These are phyloP conservation scores for Euschistus heros DNA, from an alignment of 1,140 invertebrate species.

Conservation along the genomic window DNA sequence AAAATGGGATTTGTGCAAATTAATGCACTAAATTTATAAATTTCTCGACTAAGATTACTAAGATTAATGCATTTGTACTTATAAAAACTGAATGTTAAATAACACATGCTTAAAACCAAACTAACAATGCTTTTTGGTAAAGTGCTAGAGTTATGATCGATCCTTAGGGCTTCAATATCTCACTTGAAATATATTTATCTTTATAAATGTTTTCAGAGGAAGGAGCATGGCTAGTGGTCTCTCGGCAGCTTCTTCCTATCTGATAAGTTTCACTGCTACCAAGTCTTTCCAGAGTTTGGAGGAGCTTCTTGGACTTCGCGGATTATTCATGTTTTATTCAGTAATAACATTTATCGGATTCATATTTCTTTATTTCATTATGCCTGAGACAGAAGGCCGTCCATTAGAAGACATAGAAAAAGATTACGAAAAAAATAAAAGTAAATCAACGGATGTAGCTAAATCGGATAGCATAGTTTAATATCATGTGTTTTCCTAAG, in stretches of 20 bases:
- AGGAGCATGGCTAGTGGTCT: conserved; percentile 29
- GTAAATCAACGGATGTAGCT: too few relatives aligned
- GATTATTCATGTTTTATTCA: conserved; percentile 29
- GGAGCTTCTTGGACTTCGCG: conserved; percentile 21
- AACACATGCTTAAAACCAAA: too few relatives aligned
- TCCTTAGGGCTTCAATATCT: too few relatives aligned
- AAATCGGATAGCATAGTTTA: too few relatives aligned
- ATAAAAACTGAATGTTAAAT: too few relatives aligned
- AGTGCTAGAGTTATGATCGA: too few relatives aligned
- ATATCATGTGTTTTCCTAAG: too few relatives aligned
- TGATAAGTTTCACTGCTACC: conserved; percentile 26
- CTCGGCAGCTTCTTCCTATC: conserved; percentile 28
- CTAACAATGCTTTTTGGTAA: too few relatives aligned
- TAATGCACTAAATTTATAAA: too few relatives aligned
- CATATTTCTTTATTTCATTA: conserved; percentile 27
- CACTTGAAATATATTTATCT: background rate
- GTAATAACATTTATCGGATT: conserved; percentile 24
- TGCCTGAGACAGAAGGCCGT: conserved; percentile 32
- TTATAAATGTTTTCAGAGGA: conserved; percentile 26
- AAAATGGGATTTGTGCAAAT: too few relatives aligned
- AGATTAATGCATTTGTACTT: too few relatives aligned
- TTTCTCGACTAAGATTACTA: too few relatives aligned
- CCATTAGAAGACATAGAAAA: conserved; percentile 29
- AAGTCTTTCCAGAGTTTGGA: conserved; percentile 29
- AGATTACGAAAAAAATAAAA: conserved; percentile 23